These are phyloP conservation scores for Aphis craccivora DNA, from an alignment of 1,140 invertebrate species.

Conservation along the genomic window DNA sequence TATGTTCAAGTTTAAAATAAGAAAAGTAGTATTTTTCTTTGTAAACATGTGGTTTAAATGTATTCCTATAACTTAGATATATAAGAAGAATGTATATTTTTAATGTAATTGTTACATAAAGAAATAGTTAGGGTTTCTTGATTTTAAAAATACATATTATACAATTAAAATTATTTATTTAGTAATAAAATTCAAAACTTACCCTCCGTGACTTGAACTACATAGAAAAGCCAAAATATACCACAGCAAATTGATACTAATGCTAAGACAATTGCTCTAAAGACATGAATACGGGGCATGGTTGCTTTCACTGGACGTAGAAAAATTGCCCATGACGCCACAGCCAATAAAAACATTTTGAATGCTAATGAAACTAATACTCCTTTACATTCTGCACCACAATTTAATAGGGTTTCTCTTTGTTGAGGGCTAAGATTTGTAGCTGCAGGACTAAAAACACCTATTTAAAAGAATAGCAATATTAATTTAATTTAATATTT, in stretches of 20 bases:
- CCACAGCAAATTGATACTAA: constrained; percentile 92
- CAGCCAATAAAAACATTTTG: constrained; percentile 87
- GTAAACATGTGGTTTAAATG: background rate
- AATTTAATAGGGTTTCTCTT: constrained; percentile 70
- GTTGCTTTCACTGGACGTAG: constrained; percentile 78
- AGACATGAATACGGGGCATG: constrained; percentile 93
- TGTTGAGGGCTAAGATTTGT: constrained; percentile 66
- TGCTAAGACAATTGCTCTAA: constrained; percentile 85
- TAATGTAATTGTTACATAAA: background rate
- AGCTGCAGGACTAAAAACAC: constrained; percentile 60
- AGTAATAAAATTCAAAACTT: background rate
- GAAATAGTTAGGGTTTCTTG: background rate
- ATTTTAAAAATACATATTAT: background rate
- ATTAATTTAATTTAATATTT: background rate
- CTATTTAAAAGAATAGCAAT: constrained; percentile 48
- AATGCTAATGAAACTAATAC: constrained; percentile 90
- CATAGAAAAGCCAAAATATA: constrained; percentile 97
- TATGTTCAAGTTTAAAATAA: background rate
- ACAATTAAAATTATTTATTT: background rate
- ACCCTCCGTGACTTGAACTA: constrained; percentile 74
- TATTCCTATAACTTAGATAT: background rate
- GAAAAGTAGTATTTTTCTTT: background rate
- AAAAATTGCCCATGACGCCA: constrained; percentile 92
- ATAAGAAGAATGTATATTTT: background rate
- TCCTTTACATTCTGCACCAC: constrained; percentile 88